These are phyloP conservation scores for Psammodynastes pulverulentus DNA, from an alignment of 2,113 vertebrate genomes.

Conservation along the genomic window DNA sequence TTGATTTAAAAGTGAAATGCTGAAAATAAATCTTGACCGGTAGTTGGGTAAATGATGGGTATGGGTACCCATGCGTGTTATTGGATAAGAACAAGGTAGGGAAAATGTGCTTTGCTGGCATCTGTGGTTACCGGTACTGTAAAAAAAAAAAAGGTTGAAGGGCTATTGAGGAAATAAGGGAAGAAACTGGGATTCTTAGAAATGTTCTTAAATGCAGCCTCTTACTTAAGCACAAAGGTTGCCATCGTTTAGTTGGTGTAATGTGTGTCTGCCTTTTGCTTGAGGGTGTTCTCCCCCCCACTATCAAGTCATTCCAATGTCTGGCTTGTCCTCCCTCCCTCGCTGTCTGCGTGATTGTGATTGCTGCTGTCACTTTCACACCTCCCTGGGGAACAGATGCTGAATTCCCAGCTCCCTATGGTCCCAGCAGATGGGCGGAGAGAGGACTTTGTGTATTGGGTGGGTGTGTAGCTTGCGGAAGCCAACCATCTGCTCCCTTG, in stretches of 20 bases:
- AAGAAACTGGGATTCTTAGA: background rate
- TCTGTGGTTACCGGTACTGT: background rate
- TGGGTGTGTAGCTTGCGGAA: constrained; percentile 41
- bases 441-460: constrained; percentile 38
- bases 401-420: background rate
- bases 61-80: background rate
- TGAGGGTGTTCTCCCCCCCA: accelerated
- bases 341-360: background rate
- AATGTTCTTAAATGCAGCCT: background rate
- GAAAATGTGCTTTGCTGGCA: background rate
- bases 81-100: background rate
- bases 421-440: constrained; percentile 34
- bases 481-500: constrained; percentile 38
- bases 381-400: constrained; percentile 1
- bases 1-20: background rate
- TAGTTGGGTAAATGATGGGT: background rate
- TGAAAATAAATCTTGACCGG: background rate
- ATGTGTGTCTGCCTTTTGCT: accelerated
- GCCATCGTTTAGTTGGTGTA: background rate
- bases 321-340: background rate
- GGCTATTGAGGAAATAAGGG: background rate
- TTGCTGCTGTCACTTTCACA: background rate
- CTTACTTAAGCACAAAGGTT: background rate
- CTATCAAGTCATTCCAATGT: no score
- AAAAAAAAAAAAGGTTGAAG: background rate